Evolutionary conservation across 1,140 invertebrate species (phyloP), one percentile per base, ranked within the genome.

Genomic region (Apocrypta bakeri): DNA sequence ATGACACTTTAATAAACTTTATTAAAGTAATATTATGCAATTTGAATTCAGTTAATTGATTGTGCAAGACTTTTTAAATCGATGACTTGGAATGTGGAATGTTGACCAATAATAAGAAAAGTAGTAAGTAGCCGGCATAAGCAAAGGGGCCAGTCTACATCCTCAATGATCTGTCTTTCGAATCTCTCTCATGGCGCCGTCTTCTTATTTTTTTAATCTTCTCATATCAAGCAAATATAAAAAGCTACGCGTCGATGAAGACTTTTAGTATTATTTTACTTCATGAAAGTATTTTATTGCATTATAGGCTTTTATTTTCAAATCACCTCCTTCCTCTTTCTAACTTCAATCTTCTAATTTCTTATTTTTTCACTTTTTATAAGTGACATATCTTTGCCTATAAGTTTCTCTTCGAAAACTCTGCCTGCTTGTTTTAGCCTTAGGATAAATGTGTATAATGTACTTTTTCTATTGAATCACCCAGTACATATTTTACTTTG

Each of bases 111-210:
- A n/a, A 69, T 75, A 48, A 76, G 25, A 63, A 63, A 68, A 81
- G 72, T 64, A 72, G 33, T 84, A 81, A 88, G 82, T 87, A 88
- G 90, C 90, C 91, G 91, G 90, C 91, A 92, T 89, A 86, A 92
- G 91, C 90, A 87, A 90, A 88, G 90, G 91, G 91, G 91, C 91
- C 91, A 92, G 91, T 92, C 88, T 91, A 86, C 88, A 90, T 75
- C 72, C 40, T 89, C 86, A 88, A 90, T 88, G 89, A 91, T 90
- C 90, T 90, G 86, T 91, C 88, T 91, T 91, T 90, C 86, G 88
- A 90, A 91, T 90, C 89, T 91, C 89, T 84, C 83, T 85, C 83
- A 84, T 84, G 31, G n/a, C n/a, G 61, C 68, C 71, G 31, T 66
- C 73, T 27, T 64, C 73, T 48, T 71, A 21, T 29, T 17, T 33